Evolutionary conservation across 2,797 vertebrate genomes (phyloP).

Genomic region (Hyperoplus immaculatus): DNA sequence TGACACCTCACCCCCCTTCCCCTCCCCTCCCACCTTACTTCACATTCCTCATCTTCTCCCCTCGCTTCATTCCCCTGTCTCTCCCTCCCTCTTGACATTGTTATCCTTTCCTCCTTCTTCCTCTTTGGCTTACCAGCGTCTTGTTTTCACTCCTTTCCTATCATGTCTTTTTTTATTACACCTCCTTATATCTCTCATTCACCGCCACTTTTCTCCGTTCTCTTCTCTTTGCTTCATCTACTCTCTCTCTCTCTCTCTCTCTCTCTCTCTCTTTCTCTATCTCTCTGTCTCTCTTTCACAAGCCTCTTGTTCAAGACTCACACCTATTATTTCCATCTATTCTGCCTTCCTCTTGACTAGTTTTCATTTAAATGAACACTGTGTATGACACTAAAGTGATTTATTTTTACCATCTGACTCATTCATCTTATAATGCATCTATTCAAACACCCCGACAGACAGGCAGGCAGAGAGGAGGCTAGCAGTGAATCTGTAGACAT

Average conservation of each 20-base stretch:
- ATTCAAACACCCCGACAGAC: conserved; percentile 17
- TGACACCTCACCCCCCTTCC: conserved; percentile 25
- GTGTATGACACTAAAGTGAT: conserved; percentile 15
- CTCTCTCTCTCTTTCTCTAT: background rate
- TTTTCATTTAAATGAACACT: conserved; percentile 7
- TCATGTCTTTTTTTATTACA: conserved; percentile 14
- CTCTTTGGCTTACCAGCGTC: conserved; percentile 21
- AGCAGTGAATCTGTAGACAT: conserved; percentile 12
- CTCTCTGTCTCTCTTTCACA: background rate
- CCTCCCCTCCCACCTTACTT: conserved; percentile 28
- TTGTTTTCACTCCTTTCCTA: conserved; percentile 35
- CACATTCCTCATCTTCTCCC: conserved; percentile 18
- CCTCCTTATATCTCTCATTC: conserved; percentile 26
- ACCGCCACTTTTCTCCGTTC: background rate
- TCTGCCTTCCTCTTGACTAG: conserved; percentile 6
- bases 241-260: background rate
- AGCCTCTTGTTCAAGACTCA: background rate
- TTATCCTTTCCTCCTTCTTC: conserved; percentile 17
- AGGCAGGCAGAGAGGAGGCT: conserved; percentile 6
- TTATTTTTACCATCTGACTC: conserved; percentile 20
- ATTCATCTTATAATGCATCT: conserved; percentile 18
- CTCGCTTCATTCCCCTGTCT: conserved; percentile 33
- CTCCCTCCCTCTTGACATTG: conserved; percentile 24
- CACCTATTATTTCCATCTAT: background rate
- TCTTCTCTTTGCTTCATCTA: conserved; percentile 10